Percentiles rank a stretch among this genome's conserved stretches.
phyloP scores from a whole-genome alignment of 2,113 vertebrate species.

The Galbula dea region DNA sequence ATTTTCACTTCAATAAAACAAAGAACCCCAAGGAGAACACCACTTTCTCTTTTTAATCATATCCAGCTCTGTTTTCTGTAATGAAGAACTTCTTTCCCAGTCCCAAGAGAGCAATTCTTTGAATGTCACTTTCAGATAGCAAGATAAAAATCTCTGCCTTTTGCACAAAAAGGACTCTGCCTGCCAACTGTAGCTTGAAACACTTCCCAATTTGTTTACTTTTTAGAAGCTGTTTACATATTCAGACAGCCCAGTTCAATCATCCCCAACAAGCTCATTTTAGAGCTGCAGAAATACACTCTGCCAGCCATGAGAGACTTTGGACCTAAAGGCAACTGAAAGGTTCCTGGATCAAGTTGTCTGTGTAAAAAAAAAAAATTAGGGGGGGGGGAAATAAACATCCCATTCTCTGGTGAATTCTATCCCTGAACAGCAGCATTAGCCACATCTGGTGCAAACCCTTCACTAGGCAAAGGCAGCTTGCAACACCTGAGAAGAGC shows the following conservation, averaged over 20 bases:
- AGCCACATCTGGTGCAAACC: background rate
- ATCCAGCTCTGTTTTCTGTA: background rate
- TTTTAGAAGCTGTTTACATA: background rate
- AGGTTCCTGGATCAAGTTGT: background rate
- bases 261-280: background rate
- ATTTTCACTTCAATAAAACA: slow-evolving; percentile 16
- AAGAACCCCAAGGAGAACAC: background rate
- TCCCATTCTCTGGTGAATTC: background rate
- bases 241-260: background rate
- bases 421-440: background rate
- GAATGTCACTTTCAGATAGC: background rate
- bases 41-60: slow-evolving; percentile 17
- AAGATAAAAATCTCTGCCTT: background rate
- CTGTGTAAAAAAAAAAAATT: background rate
- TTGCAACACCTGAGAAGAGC: background rate
- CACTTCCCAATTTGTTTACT: background rate
- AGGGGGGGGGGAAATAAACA: fast-evolving
- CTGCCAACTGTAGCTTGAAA: background rate
- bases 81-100: background rate
- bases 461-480: background rate
- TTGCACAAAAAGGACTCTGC: background rate
- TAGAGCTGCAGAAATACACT: background rate
- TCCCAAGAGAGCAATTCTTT: background rate
- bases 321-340: fast-evolving
- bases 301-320: background rate